Evolutionary conservation across 2,888 invertebrate genomes (phyloP), one percentile per base, ranked within the genome.

Genomic region (Lasioglossum vierecki): DNA sequence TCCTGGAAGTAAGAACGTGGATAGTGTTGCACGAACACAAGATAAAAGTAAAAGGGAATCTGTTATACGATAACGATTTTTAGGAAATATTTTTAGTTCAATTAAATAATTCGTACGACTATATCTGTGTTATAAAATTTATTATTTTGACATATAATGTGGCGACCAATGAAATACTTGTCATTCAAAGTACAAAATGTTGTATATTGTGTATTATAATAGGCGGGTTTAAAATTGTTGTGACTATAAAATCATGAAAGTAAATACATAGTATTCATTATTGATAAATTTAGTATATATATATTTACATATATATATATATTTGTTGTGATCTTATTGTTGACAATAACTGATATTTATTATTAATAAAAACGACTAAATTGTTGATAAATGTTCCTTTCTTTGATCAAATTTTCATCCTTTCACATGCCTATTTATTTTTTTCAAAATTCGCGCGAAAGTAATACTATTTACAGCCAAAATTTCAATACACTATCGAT

Each of bases 11-110:
- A 30, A 35, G 13, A 76, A 74, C 13, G 26, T 18, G n/a, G n/a
- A 82, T 49, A 5, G 79, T 66, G 41, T 22, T 66, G n/a, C 30
- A 15, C 85, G 80, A 84, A 39, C 30, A 70, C 66, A 70, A 22
- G 74, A 75, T 13, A 79, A 87, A 81, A 83, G 39, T 74, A 79
- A 80, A 68, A 80, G 39, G 9, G 44, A 76, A 77, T 39, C 84
- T 66, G 26, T 76, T 85, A 49, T 83, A 91, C 79, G 89, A 90
- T 91, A 68, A 83, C 68, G 22, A 15, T 70, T 63, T 66, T 63
- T 88, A 83, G 82, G 71, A 39, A 82, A 79, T 80, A 79, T n/a
- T 84, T 41, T 77, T 90, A 90, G 83, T 66, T 77, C 66, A 89
- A 90, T 91, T 87, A 72, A 89, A 80, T 80, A 77, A 84, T 46